Conservation (phyloP, 2,888 invertebrate species). For the Drosophila testacea region DNA sequence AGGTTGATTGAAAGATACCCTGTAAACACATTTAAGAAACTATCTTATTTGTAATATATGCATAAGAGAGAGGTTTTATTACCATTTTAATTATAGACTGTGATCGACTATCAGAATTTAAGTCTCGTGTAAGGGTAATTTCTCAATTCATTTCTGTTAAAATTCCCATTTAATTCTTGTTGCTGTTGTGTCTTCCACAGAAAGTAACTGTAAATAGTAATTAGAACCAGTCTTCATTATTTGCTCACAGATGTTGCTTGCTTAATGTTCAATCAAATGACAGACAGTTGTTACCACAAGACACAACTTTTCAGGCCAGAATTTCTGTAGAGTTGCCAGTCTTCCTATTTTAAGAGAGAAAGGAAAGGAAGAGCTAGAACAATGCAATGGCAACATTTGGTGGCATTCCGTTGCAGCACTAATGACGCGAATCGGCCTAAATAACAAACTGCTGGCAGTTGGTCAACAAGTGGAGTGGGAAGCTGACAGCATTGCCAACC, state of each 20-base stretch:
- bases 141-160: neutral
- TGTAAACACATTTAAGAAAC: no score
- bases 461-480: conserved; percentile 57
- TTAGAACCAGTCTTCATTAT: conserved; percentile 48
- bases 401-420: conserved; percentile 53
- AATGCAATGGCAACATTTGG: conserved; percentile 56
- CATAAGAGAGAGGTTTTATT: neutral
- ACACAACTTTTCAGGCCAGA: conserved; percentile 29
- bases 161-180: neutral
- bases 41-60: no score
- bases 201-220: conserved; percentile 26
- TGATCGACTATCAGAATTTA: no score
- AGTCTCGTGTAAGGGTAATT: no score
- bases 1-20: no score
- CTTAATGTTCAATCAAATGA: conserved; percentile 36
- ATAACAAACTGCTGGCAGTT: conserved; percentile 72
- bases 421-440: conserved; percentile 76
- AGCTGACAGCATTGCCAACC: conserved; percentile 15
- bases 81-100: no score
- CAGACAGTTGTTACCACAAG: conserved; percentile 56
- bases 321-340: conserved; percentile 24
- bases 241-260: conserved; percentile 23
- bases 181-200: neutral
- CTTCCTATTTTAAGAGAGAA: neutral
- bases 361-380: conserved; percentile 19